These are phyloP conservation scores for Orthosia gracilis DNA, from an alignment of 2,888 invertebrate species.

Conservation along the genomic window DNA sequence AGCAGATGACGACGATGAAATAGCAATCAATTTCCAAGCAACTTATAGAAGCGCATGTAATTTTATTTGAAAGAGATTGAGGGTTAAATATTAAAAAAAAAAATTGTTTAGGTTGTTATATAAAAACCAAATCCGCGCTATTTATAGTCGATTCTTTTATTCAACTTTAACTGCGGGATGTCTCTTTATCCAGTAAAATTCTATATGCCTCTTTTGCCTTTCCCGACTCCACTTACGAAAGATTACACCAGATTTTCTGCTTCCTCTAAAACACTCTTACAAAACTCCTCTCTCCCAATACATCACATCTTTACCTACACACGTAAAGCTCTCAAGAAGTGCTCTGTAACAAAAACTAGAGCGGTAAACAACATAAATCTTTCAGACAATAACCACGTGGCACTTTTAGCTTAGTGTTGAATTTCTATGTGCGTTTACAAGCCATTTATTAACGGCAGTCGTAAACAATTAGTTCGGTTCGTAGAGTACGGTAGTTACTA, in stretches of 20 bases:
- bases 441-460: constrained; percentile 45
- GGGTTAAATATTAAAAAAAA: too few relatives aligned
- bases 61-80: too few relatives aligned
- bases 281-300: not conserved
- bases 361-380: constrained; percentile 63
- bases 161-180: too few relatives aligned
- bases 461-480: constrained; percentile 57
- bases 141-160: too few relatives aligned
- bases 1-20: too few relatives aligned
- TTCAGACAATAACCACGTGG: constrained; percentile 64
- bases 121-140: too few relatives aligned
- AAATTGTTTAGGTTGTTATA: too few relatives aligned
- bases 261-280: not conserved
- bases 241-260: not conserved
- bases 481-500: not conserved
- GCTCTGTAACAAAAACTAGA: constrained; percentile 46
- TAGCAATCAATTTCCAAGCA: too few relatives aligned
- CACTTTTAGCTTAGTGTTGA: constrained; percentile 58
- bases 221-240: not conserved
- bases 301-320: constrained; percentile 15
- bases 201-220: not conserved
- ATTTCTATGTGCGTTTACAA: constrained; percentile 53
- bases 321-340: constrained; percentile 49
- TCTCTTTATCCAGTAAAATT: too few relatives aligned
- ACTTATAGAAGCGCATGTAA: too few relatives aligned